Conservation (phyloP, 1,140 invertebrate species). For the Liolophura sinensis region DNA sequence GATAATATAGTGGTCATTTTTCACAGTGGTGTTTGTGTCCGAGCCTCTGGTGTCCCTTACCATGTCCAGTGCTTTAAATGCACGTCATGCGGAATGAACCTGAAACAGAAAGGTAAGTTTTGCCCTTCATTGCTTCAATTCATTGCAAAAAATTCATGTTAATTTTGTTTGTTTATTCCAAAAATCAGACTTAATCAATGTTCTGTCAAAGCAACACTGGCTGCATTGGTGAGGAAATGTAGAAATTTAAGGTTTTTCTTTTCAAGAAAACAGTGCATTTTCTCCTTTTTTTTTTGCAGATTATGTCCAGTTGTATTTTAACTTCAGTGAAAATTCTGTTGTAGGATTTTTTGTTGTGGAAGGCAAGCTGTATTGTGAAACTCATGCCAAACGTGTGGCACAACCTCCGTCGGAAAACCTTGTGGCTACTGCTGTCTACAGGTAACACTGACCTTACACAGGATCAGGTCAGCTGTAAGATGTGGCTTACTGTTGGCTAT, state of each 20-base stretch:
- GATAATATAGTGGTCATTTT: neutral
- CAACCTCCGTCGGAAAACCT: conserved; percentile 41
- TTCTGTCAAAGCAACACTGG: too few species aligned
- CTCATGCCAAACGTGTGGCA: conserved; percentile 72
- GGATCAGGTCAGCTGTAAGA: too few species aligned
- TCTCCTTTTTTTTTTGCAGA: too few species aligned
- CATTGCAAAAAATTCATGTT: neutral
- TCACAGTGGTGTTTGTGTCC: conserved; percentile 90
- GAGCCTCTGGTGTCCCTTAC: conserved; percentile 93
- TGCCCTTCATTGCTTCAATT: too few species aligned
- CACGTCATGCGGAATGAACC: conserved; percentile 87
- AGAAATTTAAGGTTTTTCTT: too few species aligned
- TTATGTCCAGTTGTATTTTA: neutral
- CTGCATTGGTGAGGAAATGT: too few species aligned
- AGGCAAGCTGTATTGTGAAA: conserved; percentile 94
- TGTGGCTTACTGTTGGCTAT: too few species aligned
- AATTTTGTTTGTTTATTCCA: too few species aligned
- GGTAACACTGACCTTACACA: conserved; percentile 13
- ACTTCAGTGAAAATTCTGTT: conserved; percentile 6
- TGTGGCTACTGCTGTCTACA: conserved; percentile 43
- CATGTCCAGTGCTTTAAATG: conserved; percentile 98
- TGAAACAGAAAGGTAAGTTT: conserved; percentile 74
- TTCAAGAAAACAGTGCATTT: too few species aligned
- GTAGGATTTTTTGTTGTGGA: conserved; percentile 90
- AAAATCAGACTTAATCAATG: too few species aligned